phyloP scores from a whole-genome alignment of 2,888 invertebrate genomes.

The Lutraria lutraria region DNA sequence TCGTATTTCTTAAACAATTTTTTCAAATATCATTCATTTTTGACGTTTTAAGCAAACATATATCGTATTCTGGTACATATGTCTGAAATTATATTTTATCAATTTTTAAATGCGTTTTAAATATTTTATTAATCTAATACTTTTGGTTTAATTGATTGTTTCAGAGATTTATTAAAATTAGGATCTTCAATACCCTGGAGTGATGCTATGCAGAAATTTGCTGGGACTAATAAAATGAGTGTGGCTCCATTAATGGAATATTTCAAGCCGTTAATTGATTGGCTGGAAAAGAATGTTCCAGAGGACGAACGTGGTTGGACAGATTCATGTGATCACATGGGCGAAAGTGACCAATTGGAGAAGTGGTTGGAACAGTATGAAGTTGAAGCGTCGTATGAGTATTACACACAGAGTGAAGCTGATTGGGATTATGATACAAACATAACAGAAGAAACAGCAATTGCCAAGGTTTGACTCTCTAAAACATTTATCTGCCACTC shows the following conservation, averaged over 20 bases:
- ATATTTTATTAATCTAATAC: neutral
- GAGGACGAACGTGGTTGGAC: slow-evolving; percentile 69
- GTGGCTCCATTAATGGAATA: slow-evolving; percentile 93
- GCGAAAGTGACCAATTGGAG: slow-evolving; percentile 64
- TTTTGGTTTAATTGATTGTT: neutral
- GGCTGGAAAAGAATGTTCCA: slow-evolving; percentile 89
- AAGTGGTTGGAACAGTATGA: slow-evolving; percentile 76
- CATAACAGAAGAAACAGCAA: slow-evolving; percentile 77
- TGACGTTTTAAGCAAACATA: too few species aligned
- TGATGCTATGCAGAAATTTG: slow-evolving; percentile 93
- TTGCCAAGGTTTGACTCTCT: slow-evolving; percentile 38
- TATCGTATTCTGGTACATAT: too few species aligned
- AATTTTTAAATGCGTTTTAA: neutral
- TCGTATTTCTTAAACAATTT: too few species aligned
- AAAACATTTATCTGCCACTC: neutral
- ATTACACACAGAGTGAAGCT: slow-evolving; percentile 60
- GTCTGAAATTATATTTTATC: too few species aligned
- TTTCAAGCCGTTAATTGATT: slow-evolving; percentile 93
- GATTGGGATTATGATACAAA: slow-evolving; percentile 82
- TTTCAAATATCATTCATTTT: too few species aligned
- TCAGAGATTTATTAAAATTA: slow-evolving; percentile 86
- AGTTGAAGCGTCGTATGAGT: slow-evolving; percentile 62
- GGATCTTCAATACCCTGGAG: slow-evolving; percentile 89
- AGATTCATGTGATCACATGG: slow-evolving; percentile 58
- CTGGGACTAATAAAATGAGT: slow-evolving; percentile 91